Evolutionary conservation across 2,113 vertebrate species (phyloP), one percentile per base, ranked within the genome.

Genomic region (Salvelinus namaycush): DNA sequence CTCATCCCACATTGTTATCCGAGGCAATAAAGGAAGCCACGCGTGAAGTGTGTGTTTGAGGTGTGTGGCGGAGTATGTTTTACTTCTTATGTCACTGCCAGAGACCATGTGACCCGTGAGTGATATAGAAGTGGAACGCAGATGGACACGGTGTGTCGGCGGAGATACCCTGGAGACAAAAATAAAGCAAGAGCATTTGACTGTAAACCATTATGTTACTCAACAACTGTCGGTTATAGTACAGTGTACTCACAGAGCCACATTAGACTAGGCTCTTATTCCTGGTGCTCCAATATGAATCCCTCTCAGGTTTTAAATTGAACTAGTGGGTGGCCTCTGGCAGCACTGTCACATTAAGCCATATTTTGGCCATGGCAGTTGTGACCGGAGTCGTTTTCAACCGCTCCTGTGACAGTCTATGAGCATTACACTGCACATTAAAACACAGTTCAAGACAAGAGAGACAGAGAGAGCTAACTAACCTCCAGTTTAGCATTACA

Each of bases 301-400:
- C 39, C 39, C 34, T 48, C 68, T 48, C 67, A 39, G 31, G 2
- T 4, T 20, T 44, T 5, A 18, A 34, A 6, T 7, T 2, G 34
- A 67, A 67, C 3, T n/a, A 12, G 20, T n/a, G 11, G 1, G 3
- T 20, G n/a, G 3, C 9, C 39, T 2, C 66, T 34, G 31, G 31
- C 68, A 24, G 8, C 18, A 49, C 26, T 27, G 64, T 69, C 6
- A 44, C 18, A 44, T 44, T 44, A 44, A 1, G 9, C 75, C 78
- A 66, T 57, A 22, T 76, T 68, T 79, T 66, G 62, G 24, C 72
- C 65, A 79, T 86, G 80, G 79, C 81, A 79, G 82, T 68, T 64
- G 72, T 66, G 67, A 84, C 79, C 81, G 27, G 26, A 59, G 51
- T 34, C 29, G 22, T 76, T 65, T 78, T 34, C 77, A 70, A 73